Percentiles rank a stretch among this genome's conserved stretches.
These are phyloP conservation scores for Copidosoma aretas DNA, from an alignment of 2,888 invertebrate species.

Conservation along the genomic window DNA sequence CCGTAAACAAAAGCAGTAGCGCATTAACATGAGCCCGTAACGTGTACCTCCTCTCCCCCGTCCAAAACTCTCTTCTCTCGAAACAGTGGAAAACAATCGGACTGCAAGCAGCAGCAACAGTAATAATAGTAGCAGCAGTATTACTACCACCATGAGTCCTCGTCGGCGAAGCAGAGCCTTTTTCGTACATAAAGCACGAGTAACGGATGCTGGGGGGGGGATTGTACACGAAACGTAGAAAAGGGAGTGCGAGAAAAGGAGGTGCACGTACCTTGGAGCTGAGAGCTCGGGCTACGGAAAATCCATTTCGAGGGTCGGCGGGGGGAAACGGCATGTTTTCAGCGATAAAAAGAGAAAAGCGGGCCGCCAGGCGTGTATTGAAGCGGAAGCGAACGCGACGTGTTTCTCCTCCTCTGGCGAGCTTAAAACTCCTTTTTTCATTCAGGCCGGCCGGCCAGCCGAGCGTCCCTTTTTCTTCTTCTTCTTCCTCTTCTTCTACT, in stretches of 20 bases:
- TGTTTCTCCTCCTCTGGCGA: constrained; percentile 26
- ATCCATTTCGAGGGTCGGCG: constrained; percentile 30
- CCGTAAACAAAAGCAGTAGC: constrained; percentile 5
- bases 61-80: no score
- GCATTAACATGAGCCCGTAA: constrained; percentile 27
- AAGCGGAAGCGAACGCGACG: constrained; percentile 16
- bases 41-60: neutral
- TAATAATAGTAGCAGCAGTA: no score
- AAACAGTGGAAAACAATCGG: constrained; percentile 28
- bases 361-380: constrained; percentile 8
- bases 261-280: no score
- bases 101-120: neutral
- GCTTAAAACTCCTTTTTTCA: constrained; percentile 37
- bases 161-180: no score
- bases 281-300: neutral
- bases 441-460: constrained; percentile 3
- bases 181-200: no score
- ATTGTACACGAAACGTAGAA: no score
- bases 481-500: no score
- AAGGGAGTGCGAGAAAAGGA: no score
- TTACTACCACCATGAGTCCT: no score
- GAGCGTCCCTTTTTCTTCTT: no score
- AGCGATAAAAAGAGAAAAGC: neutral
- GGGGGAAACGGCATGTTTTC: neutral
- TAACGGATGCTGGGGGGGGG: no score